Evolutionary conservation across 2,113 vertebrate species (phyloP).

Genomic region (Sminthopsis crassicaudata): DNA sequence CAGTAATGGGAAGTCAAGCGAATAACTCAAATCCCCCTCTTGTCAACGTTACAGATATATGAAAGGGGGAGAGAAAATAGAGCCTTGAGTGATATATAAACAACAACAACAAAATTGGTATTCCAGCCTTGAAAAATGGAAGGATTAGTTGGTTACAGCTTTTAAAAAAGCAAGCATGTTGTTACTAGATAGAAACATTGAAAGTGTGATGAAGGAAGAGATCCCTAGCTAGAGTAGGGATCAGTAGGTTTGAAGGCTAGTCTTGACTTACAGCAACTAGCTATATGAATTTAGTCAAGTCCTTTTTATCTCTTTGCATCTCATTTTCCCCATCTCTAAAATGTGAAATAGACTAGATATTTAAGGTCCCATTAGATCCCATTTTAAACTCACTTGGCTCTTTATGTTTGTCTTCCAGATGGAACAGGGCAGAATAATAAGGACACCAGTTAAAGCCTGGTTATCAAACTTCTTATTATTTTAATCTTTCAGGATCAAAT

Average conservation of each 20-base stretch:
- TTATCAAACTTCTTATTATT: neutral
- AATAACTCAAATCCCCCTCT: neutral
- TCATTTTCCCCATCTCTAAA: neutral
- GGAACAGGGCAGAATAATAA: neutral
- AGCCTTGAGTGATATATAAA: neutral
- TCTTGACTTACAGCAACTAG: neutral
- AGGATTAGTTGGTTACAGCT: neutral
- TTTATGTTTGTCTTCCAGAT: neutral
- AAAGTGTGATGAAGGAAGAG: neutral
- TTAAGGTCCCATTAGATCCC: neutral
- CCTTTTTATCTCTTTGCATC: neutral
- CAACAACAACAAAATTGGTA: neutral
- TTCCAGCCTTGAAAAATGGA: neutral
- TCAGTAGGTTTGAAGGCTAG: neutral
- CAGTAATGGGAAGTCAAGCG: neutral
- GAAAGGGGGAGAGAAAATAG: neutral
- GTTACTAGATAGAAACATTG: neutral
- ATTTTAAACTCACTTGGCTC: neutral
- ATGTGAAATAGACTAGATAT: neutral
- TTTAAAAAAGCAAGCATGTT: neutral
- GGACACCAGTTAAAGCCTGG: neutral
- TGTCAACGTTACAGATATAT: neutral
- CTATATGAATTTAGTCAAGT: neutral
- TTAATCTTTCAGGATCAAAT: neutral
- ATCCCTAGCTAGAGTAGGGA: neutral